Evolutionary conservation across 2,797 vertebrate species (phyloP).

Genomic region (Sebastes nivosus): DNA sequence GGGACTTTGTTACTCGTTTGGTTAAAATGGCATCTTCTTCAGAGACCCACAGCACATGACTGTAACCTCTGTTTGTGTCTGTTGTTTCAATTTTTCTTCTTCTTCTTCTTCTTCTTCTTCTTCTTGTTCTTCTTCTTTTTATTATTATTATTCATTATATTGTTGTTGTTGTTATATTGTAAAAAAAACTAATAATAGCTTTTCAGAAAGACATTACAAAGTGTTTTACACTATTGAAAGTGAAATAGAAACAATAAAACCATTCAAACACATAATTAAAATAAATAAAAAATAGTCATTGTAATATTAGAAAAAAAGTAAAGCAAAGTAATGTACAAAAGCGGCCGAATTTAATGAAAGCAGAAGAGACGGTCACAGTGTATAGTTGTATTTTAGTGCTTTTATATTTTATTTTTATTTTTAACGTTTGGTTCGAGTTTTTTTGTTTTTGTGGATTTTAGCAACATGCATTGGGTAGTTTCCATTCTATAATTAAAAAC

Average conservation of each 20-base stretch:
- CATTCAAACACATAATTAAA: too few relatives aligned
- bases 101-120: too few relatives aligned
- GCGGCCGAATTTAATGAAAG: background rate
- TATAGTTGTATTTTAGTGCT: background rate
- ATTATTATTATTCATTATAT: too few relatives aligned
- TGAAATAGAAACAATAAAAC: background rate
- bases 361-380: background rate
- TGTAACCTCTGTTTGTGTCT: background rate
- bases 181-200: background rate
- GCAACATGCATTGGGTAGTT: background rate
- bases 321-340: background rate
- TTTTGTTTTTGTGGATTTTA: background rate
- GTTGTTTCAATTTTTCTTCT: background rate
- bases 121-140: fast-evolving
- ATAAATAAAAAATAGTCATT: background rate
- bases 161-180: too few relatives aligned
- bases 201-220: background rate
- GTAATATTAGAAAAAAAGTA: background rate
- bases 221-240: background rate
- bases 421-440: background rate
- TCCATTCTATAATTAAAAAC: background rate
- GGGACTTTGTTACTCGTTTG: too few relatives aligned
- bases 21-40: too few relatives aligned
- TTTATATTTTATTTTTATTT: background rate
- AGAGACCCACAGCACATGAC: too few relatives aligned